Conservation (phyloP, 2,888 invertebrate species). For the Aphodius sticticus region DNA sequence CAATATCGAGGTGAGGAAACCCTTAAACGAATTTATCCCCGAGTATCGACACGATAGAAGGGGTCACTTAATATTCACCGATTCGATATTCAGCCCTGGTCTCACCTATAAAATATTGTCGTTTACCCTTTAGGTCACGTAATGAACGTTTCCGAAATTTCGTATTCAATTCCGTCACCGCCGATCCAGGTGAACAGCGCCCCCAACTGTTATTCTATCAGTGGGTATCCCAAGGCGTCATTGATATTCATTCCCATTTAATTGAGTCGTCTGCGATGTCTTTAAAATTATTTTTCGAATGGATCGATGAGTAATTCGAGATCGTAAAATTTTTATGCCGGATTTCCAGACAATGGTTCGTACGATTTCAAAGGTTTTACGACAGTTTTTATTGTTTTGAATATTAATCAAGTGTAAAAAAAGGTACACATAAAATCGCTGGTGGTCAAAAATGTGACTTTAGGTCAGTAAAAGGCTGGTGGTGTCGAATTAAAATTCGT, state of each 20-base stretch:
- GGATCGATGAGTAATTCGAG: neutral
- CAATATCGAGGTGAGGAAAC: neutral
- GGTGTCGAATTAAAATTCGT: too few relatives aligned
- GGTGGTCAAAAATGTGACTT: too few relatives aligned
- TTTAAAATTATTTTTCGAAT: neutral
- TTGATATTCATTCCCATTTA: slow-evolving; percentile 11
- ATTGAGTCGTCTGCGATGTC: slow-evolving; percentile 12
- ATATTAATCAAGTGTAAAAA: neutral
- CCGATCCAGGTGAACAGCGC: neutral
- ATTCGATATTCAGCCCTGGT: slow-evolving; percentile 44
- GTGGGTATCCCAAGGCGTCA: neutral
- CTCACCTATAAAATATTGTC: slow-evolving; percentile 46
- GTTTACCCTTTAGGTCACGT: slow-evolving; percentile 55
- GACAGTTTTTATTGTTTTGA: neutral
- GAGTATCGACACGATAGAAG: neutral
- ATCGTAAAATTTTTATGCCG: neutral
- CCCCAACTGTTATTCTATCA: slow-evolving; percentile 11
- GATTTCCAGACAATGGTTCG: neutral
- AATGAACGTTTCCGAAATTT: slow-evolving; percentile 57
- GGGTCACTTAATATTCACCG: slow-evolving; percentile 32
- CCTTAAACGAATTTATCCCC: neutral
- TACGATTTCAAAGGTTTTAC: neutral
- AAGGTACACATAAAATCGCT: neutral
- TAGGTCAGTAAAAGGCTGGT: too few relatives aligned
- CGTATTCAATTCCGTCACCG: slow-evolving; percentile 46